Percentiles rank a stretch among this genome's conserved stretches.
These are phyloP conservation scores for Erithacus rubecula DNA, from an alignment of 2,797 vertebrate genomes.

Conservation along the genomic window DNA sequence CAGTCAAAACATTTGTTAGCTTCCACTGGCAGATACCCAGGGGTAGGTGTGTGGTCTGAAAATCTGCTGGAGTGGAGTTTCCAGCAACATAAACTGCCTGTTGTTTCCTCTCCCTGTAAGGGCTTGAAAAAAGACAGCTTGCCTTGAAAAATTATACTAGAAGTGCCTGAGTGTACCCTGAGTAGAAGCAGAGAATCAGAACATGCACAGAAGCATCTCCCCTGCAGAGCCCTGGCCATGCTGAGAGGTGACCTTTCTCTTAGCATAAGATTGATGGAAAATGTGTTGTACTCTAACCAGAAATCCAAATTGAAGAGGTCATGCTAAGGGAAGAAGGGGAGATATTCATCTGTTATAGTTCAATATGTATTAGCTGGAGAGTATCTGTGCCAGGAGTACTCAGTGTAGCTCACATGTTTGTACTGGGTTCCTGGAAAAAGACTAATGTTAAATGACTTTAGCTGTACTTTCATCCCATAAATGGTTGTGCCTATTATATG, in stretches of 20 bases:
- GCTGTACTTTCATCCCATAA: conserved; percentile 40
- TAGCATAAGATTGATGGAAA: background rate
- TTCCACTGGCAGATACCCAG: background rate
- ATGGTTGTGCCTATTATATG: background rate
- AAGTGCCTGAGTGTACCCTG: background rate
- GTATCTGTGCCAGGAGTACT: conserved; percentile 1
- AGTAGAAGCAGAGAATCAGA: background rate
- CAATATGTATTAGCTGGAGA: background rate
- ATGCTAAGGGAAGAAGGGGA: background rate
- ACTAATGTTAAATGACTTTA: background rate
- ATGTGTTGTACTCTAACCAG: background rate
- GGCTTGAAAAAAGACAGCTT: background rate
- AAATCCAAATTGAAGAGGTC: background rate
- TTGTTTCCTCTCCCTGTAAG: conserved; percentile 25
- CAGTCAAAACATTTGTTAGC: background rate
- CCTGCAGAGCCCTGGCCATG: background rate
- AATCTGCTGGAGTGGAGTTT: background rate
- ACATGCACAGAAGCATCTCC: background rate
- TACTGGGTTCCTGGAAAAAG: conserved; percentile 12
- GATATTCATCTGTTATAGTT: background rate
- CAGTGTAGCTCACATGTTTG: background rate
- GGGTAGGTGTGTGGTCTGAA: conserved; percentile 27
- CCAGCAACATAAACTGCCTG: background rate
- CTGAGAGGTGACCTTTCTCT: background rate
- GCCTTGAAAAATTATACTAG: background rate